Base-by-base conservation (phyloP, 2,113 vertebrate species). In the Rafetus swinhoei region DNA sequence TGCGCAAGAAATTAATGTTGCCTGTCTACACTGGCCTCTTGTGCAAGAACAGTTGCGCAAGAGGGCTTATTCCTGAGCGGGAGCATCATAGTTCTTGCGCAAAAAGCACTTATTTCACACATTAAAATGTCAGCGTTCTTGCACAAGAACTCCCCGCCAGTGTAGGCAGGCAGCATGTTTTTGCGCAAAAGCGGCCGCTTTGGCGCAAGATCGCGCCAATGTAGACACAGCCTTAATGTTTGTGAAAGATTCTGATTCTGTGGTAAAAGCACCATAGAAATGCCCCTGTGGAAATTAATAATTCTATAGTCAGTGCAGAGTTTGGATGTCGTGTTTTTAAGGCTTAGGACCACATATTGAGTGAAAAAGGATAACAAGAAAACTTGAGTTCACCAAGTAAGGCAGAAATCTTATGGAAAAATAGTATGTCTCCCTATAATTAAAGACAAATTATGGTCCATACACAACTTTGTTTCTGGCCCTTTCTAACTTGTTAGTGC, bases 371-470 rank as follows among this genome's bases (percentile, higher is more conserved):
- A 81, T 91, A 52, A 4, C 55, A 54, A 89, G 45, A 72, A 92
- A 45, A 9, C 1, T n/a, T 52, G 13, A 3, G 21, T 22, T 77
- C 57, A 50, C 19, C 59, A 82, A 82, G 32, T 14, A 22, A 60
- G 7, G 69, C 7, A 12, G 85, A 76, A 12, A 9, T 79, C 85
- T 39, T 6, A 5, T 27, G 6, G 10, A 24, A 39, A 39, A 50
- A 50, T 1, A 7, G 3, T 9, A 4, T 0, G 0, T 1, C 1
- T 15, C 24, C 21, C 82, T 54, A 55, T 85, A 53, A 18, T 80
- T 79, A 19, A 87, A 65, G 60, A 4, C 9, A 22, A 6, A 80
- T 25, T 59, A 55, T 11, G 50, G 50, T 82, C 4, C 29, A 12
- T 29, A 56, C 76, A 39, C 50, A 59, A 21, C 9, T 4, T 1